Percentiles rank a stretch among this genome's conserved stretches.
Conservation (phyloP, 1,140 invertebrate genomes). For the Stegodyphus mimosarum region DNA sequence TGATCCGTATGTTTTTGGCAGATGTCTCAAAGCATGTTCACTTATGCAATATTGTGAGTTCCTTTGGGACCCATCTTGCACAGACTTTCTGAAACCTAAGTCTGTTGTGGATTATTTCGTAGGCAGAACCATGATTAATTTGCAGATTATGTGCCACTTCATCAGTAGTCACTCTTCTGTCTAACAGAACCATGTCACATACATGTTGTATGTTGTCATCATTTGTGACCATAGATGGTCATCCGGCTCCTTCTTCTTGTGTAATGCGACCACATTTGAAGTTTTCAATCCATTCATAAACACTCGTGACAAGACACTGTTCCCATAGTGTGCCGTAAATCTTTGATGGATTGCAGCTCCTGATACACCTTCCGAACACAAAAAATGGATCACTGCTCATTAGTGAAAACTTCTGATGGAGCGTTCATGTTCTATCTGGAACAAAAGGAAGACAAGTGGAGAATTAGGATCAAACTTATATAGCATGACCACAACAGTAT, state of each 20-base stretch:
- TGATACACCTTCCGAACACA: too few species aligned
- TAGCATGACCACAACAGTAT: background rate
- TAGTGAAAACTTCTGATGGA: too few species aligned
- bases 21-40: background rate
- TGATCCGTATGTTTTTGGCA: background rate
- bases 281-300: too few species aligned
- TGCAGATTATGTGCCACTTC: background rate
- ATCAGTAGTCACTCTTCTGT: background rate
- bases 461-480: background rate
- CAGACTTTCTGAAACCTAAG: slow-evolving; percentile 8
- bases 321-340: too few species aligned
- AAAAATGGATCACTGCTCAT: too few species aligned
- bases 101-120: background rate
- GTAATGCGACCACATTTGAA: background rate
- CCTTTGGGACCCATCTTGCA: background rate
- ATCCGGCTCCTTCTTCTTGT: slow-evolving; percentile 8
- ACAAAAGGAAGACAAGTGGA: background rate
- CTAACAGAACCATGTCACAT: background rate
- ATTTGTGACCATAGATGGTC: slow-evolving; percentile 8
- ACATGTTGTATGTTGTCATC: slow-evolving; percentile 4
- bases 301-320: too few species aligned
- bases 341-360: too few species aligned
- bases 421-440: background rate
- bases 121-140: slow-evolving; percentile 15
- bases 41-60: slow-evolving; percentile 5